Evolutionary conservation across 1,140 invertebrate genomes (phyloP).

Genomic region (Gonioctena quinquepunctata): DNA sequence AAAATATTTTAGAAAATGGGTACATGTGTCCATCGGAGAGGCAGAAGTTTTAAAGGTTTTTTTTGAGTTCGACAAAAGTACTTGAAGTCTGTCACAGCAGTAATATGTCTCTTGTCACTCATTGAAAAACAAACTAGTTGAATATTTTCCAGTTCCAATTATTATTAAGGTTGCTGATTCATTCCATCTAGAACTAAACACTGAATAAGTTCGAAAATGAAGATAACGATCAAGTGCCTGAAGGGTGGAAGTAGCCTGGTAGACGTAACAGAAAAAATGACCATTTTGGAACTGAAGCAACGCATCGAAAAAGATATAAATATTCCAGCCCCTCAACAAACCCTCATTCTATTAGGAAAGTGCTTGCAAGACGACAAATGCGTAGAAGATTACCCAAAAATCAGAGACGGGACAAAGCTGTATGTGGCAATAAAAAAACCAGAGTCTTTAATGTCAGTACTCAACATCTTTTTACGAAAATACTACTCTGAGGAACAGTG

Average conservation of each 20-base stretch:
- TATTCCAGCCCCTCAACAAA: slow-evolving; percentile 58
- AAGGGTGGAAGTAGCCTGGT: slow-evolving; percentile 58
- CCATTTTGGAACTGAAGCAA: slow-evolving; percentile 58
- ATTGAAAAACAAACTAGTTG: no score
- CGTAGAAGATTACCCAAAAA: slow-evolving; percentile 57
- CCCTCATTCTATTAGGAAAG: slow-evolving; percentile 56
- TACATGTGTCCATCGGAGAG: no score
- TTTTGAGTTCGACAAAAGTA: no score
- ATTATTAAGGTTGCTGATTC: no score
- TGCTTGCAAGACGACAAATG: slow-evolving; percentile 58
- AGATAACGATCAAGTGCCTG: slow-evolving; percentile 59
- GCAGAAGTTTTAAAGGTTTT: no score
- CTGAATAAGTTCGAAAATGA: slow-evolving; percentile 50
- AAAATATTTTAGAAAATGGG: no score
- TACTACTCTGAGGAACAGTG: slow-evolving; percentile 58
- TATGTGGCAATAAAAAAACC: slow-evolving; percentile 59
- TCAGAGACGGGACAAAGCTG: slow-evolving; percentile 59
- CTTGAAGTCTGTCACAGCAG: no score
- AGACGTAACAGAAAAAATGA: slow-evolving; percentile 55
- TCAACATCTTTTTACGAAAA: slow-evolving; percentile 56
- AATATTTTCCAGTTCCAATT: no score
- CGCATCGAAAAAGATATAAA: slow-evolving; percentile 56
- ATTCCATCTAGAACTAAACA: no score
- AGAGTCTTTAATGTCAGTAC: slow-evolving; percentile 53
- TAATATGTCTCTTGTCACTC: no score